A percentile compares a stretch with the other conserved stretches of the same genome.
Conservation (phyloP, 2,888 invertebrate species). For the Chironomus riparius region DNA sequence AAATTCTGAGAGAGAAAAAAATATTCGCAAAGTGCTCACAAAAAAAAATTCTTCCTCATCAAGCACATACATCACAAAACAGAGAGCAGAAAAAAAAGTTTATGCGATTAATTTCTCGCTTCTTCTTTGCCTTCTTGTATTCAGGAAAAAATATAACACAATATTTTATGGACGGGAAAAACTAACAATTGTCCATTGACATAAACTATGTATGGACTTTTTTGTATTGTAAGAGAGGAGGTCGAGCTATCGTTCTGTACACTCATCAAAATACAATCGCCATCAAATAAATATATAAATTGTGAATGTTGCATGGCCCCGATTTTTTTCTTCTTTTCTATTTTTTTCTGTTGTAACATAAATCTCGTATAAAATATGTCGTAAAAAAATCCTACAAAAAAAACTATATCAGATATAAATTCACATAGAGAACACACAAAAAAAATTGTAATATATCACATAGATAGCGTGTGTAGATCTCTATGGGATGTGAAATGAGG, state of each 20-base stretch:
- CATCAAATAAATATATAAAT: neutral
- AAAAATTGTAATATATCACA: neutral
- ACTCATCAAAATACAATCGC: slow-evolving; percentile 12
- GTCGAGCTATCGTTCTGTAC: no score
- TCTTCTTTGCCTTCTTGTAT: neutral
- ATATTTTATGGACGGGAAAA: neutral
- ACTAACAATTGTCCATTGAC: neutral
- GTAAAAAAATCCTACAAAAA: neutral
- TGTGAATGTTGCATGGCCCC: neutral
- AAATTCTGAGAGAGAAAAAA: neutral
- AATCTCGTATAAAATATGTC: neutral
- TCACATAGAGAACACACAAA: no score
- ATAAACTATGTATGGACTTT: neutral
- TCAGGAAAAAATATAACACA: neutral
- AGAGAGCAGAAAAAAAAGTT: no score
- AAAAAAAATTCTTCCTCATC: no score
- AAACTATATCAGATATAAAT: neutral
- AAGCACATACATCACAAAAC: no score
- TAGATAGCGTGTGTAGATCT: neutral
- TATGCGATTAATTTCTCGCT: neutral
- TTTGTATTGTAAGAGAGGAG: neutral
- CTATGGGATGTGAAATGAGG: neutral
- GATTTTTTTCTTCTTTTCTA: neutral
- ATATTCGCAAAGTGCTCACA: no score
- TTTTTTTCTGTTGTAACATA: neutral